A percentile compares a stretch with the other conserved stretches of the same genome.
Conservation (phyloP, 2,113 vertebrate species). For the Proteles cristata region DNA sequence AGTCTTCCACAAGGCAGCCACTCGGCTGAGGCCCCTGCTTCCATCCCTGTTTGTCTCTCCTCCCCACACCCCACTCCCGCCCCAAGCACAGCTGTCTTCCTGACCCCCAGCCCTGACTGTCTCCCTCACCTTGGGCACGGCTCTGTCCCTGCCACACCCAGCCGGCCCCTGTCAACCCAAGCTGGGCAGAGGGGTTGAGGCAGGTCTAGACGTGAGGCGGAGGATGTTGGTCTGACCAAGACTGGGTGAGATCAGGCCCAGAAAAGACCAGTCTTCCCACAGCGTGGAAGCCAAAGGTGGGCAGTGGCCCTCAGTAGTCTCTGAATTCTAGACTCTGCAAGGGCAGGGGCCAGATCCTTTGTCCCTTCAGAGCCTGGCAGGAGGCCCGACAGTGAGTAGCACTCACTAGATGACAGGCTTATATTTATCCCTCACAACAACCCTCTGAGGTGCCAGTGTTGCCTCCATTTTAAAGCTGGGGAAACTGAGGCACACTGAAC, state of each 20-base stretch:
- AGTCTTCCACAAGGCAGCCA: background rate
- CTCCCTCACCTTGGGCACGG: background rate
- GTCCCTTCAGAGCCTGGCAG: background rate
- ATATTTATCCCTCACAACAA: background rate
- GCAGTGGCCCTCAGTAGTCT: background rate
- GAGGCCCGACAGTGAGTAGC: background rate
- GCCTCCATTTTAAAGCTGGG: background rate
- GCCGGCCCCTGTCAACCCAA: fast-evolving
- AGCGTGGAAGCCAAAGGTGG: background rate
- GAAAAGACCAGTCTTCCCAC: background rate
- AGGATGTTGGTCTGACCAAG: background rate
- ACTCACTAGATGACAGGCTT: background rate
- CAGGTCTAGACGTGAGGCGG: background rate
- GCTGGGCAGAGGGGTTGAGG: too few relatives aligned
- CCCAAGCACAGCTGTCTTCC: background rate
- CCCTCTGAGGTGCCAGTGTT: background rate
- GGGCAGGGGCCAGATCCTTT: background rate
- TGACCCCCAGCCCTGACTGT: background rate
- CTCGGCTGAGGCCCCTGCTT: background rate
- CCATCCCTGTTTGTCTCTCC: too few relatives aligned
- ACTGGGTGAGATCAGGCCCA: background rate
- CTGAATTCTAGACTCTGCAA: background rate
- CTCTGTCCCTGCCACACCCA: background rate
- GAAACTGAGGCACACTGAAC: background rate
- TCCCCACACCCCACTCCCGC: fast-evolving